Evolutionary conservation across 1,140 invertebrate genomes (phyloP).

Genomic region (Zaprionus gabonicus): DNA sequence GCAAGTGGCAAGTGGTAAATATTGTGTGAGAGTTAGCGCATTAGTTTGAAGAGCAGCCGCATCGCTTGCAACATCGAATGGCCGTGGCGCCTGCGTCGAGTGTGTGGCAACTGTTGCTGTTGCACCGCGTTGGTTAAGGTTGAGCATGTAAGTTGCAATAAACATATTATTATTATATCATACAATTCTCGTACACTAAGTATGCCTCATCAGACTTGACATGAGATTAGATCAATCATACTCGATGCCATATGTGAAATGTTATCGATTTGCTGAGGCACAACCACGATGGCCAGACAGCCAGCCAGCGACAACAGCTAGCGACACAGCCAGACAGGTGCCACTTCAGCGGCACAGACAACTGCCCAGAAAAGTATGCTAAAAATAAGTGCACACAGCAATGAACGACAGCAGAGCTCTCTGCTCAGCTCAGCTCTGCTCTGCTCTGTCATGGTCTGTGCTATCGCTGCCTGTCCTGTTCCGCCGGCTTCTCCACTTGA

Average conservation of each 20-base stretch:
- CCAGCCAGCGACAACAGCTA: not conserved
- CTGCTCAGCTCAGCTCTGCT: not conserved
- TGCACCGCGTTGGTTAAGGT: constrained; percentile 25
- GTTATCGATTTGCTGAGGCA: constrained; percentile 58
- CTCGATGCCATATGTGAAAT: constrained; percentile 36
- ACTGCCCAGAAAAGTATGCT: constrained; percentile 56
- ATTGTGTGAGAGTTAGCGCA: not conserved
- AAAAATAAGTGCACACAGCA: constrained; percentile 69
- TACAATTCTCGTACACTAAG: constrained; percentile 20
- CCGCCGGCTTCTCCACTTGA: constrained; percentile 3
- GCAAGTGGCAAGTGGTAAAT: not conserved
- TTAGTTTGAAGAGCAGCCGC: constrained; percentile 25
- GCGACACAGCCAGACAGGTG: constrained; percentile 39
- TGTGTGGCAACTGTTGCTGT: constrained; percentile 68
- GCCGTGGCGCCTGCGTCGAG: constrained; percentile 41
- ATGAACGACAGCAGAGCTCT: constrained; percentile 39
- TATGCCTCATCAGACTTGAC: constrained; percentile 66
- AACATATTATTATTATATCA: not conserved
- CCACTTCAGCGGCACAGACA: constrained; percentile 26
- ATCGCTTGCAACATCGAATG: constrained; percentile 23
- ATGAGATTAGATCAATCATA: constrained; percentile 75
- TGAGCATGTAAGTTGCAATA: constrained; percentile 65
- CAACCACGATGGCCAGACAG: not conserved
- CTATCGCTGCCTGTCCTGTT: not conserved
- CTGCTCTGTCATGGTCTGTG: not conserved